These are phyloP conservation scores for Euphonia xanthogaster DNA, from an alignment of 2,797 vertebrate genomes.

Conservation along the genomic window DNA sequence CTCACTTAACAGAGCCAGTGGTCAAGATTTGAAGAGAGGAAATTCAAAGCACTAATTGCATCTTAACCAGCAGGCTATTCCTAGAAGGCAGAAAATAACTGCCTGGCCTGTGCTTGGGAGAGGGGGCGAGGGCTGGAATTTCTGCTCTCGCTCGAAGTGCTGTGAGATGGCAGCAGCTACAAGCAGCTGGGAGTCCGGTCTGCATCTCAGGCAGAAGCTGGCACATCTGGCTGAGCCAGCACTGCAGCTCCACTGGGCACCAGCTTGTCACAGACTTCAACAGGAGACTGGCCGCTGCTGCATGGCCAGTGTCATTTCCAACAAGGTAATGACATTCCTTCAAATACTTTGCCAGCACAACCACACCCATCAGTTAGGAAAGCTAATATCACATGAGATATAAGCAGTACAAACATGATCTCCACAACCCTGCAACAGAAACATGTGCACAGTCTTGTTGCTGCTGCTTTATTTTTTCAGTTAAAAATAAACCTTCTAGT, in stretches of 20 bases:
- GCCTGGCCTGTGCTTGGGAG: not conserved
- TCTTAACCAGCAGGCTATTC: not conserved
- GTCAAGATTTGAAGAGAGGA: not conserved
- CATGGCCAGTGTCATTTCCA: not conserved
- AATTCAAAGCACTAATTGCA: not conserved
- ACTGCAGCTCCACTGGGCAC: not conserved
- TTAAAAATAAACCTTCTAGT: not conserved
- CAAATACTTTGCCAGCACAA: not conserved
- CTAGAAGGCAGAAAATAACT: not conserved
- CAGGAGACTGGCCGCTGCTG: not conserved
- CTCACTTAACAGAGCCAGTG: not conserved
- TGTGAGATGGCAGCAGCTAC: not conserved
- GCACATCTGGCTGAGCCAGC: not conserved
- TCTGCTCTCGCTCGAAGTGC: rapidly evolving
- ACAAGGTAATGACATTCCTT: not conserved
- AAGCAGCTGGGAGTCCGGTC: not conserved
- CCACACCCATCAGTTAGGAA: not conserved
- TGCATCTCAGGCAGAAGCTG: not conserved
- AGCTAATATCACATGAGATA: not conserved
- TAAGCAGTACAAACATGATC: not conserved
- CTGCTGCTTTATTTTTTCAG: not conserved
- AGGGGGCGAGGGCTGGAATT: not conserved
- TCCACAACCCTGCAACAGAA: not conserved
- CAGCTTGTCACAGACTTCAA: not conserved
- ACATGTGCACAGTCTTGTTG: not conserved